These are phyloP conservation scores for Mythimna impura DNA, from an alignment of 2,888 invertebrate species.

Conservation along the genomic window DNA sequence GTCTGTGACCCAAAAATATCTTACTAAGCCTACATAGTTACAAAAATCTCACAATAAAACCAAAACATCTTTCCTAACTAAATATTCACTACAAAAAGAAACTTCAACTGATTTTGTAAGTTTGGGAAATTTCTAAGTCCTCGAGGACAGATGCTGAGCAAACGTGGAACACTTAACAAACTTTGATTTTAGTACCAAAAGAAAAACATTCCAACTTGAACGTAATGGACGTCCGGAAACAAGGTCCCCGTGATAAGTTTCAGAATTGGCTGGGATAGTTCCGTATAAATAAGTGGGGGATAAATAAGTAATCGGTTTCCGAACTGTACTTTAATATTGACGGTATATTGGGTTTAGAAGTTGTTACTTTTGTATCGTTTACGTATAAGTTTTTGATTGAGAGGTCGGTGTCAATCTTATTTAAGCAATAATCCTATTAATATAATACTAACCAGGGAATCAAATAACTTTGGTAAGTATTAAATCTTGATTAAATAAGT, in stretches of 20 bases:
- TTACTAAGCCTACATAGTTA: slow-evolving; percentile 31
- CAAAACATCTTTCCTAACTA: slow-evolving; percentile 45
- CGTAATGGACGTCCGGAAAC: slow-evolving; percentile 59
- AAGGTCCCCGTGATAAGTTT: slow-evolving; percentile 59
- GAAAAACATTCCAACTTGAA: slow-evolving; percentile 61
- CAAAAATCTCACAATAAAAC: slow-evolving; percentile 45
- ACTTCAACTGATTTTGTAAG: slow-evolving; percentile 54
- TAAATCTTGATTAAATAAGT: background rate
- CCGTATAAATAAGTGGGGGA: slow-evolving; percentile 59
- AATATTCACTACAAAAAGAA: slow-evolving; percentile 61
- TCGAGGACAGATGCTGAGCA: slow-evolving; percentile 48
- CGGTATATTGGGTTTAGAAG: slow-evolving; percentile 46
- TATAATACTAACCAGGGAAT: too few relatives aligned
- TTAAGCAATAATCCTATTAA: slow-evolving; percentile 1
- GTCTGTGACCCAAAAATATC: slow-evolving; percentile 25
- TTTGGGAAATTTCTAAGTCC: slow-evolving; percentile 56
- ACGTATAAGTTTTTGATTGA: slow-evolving; percentile 20
- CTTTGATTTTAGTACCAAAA: slow-evolving; percentile 67
- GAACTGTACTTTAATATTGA: slow-evolving; percentile 54
- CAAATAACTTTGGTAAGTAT: background rate
- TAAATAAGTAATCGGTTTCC: slow-evolving; percentile 60
- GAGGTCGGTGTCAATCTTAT: background rate
- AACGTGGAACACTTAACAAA: slow-evolving; percentile 62
- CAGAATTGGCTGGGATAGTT: slow-evolving; percentile 62
- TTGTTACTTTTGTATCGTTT: slow-evolving; percentile 30